phyloP scores from a whole-genome alignment of 2,888 invertebrate species.

The Athalia rosae region DNA sequence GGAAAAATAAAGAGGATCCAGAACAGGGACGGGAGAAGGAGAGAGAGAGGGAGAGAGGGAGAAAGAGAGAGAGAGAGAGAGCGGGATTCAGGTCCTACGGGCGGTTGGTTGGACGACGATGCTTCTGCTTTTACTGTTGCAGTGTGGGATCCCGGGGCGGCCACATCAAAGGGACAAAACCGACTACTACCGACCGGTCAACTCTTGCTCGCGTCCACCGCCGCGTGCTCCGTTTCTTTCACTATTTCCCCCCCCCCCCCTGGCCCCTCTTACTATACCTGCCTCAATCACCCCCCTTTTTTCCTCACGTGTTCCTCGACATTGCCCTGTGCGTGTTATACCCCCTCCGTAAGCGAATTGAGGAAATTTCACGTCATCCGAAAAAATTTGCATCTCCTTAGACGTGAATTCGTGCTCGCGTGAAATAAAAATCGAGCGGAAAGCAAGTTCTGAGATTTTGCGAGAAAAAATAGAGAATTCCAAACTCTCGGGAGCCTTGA shows the following conservation, averaged over 20 bases:
- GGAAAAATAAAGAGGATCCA: not conserved
- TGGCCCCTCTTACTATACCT: not conserved
- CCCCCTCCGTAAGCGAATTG: too few species aligned
- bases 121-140: slow-evolving; percentile 8
- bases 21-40: not conserved
- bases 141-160: slow-evolving; percentile 56
- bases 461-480: too few species aligned
- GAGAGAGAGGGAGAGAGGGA: slow-evolving; percentile 2
- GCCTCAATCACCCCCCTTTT: not conserved
- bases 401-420: too few species aligned
- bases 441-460: too few species aligned
- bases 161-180: slow-evolving; percentile 69
- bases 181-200: slow-evolving; percentile 64
- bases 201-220: slow-evolving; percentile 28
- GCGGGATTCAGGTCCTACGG: not conserved
- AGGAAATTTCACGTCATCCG: too few species aligned
- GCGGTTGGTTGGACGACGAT: slow-evolving; percentile 10
- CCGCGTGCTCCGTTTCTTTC: slow-evolving; percentile 44
- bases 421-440: too few species aligned
- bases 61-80: not conserved
- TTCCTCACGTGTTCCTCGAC: slow-evolving; percentile 15
- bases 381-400: too few species aligned
- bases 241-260: slow-evolving; percentile 17
- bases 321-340: slow-evolving; percentile 21
- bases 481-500: too few species aligned